Base-by-base conservation (phyloP, 2,113 vertebrate species). In the Meleagris gallopavo region DNA sequence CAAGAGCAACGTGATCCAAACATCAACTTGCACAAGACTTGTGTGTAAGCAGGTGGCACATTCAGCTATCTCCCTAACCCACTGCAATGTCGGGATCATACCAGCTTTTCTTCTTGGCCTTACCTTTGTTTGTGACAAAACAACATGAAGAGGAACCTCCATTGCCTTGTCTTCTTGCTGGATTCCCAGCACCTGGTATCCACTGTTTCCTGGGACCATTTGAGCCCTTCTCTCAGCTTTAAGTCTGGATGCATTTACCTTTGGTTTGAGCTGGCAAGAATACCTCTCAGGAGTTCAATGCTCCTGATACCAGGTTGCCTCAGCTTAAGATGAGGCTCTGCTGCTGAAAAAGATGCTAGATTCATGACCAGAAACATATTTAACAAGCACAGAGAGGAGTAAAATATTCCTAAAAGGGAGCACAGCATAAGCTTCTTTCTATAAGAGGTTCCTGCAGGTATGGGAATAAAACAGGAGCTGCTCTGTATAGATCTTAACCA, bases 381-480 rank as follows among this genome's bases (percentile, higher is more conserved):
- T 75, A 82, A 69, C 50, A 45, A 70, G 22, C 60, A 46, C 10
- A 40, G 52, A 54, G 79, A 45, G 91, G 61, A 86, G 87, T n/a
- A 86, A 94, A 91, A n/a, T 62, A 81, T 90, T 41, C 72, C n/a
- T 74, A 61, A 83, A 86, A 90, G 24, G 57, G 57, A 90, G 36
- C 46, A 78, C 17, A 43, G 69, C 1, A 0, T 92, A 89, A 81
- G 45, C 66, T 86, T 95, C 50, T 71, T 74, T 79, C 83, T 90
- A 74, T 88, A 91, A 69, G 52, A 67, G 83, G 34, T 43, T 88
- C 69, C 85, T 88, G 79, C 52, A 57, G 54, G n/a, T 88, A 69
- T 48, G 69, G 48, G 88, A 90, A 88, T 81, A 86, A 93, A 93
- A 78, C 36, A 81, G 85, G 69, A 91, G 82, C 70, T 77, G 57